Evolutionary conservation across 2,797 vertebrate species (phyloP).

Genomic region (Semotilus atromaculatus): DNA sequence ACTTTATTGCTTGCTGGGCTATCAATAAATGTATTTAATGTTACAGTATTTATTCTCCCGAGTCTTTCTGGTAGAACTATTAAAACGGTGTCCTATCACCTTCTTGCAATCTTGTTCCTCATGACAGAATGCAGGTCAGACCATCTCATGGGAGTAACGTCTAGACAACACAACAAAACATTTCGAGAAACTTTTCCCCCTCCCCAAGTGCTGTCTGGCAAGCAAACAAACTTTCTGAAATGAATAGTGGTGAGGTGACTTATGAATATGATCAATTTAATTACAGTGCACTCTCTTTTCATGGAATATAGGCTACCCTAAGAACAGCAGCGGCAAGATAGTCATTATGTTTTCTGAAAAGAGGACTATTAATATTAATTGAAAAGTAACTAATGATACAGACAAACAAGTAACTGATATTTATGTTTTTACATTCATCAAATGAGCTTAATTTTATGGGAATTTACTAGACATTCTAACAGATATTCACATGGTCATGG

Average conservation of each 20-base stretch:
- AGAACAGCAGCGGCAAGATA: not conserved
- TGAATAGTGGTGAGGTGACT: not conserved
- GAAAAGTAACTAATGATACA: not conserved
- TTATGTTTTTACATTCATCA: not conserved
- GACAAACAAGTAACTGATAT: not conserved
- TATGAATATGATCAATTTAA: not conserved
- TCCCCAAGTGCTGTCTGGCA: not conserved
- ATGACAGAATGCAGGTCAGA: slow-evolving; percentile 14
- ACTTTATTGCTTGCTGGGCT: too few relatives aligned
- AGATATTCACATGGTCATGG: not conserved
- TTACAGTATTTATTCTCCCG: too few relatives aligned
- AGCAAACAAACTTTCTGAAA: slow-evolving; percentile 7
- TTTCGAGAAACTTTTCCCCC: not conserved
- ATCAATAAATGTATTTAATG: too few relatives aligned
- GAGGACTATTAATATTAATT: not conserved
- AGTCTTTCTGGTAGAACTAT: too few relatives aligned
- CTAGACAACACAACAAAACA: slow-evolving; percentile 45
- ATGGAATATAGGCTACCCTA: not conserved
- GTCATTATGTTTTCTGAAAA: not conserved
- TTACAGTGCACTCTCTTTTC: not conserved
- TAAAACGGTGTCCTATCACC: not conserved
- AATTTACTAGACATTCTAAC: not conserved
- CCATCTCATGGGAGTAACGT: slow-evolving; percentile 23
- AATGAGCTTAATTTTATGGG: not conserved
- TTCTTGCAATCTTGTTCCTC: slow-evolving; percentile 34